A percentile compares a stretch with the other conserved stretches of the same genome.
Evolutionary conservation across 2,113 vertebrate species (phyloP).

Genomic region (Rhipidura dahli): DNA sequence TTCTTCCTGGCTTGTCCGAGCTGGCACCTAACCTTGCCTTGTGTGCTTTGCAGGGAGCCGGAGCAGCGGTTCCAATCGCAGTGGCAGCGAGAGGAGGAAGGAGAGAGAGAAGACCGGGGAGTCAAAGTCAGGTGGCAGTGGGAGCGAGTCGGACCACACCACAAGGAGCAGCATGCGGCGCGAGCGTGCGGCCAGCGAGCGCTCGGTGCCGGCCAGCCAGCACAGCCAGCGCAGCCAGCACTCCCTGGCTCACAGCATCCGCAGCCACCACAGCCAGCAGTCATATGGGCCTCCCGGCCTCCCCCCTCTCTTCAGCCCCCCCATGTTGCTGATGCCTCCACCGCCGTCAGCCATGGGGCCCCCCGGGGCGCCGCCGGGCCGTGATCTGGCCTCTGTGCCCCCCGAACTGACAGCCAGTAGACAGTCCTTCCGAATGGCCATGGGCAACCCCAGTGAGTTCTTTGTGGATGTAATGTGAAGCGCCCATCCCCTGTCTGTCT

Average conservation of each 20-base stretch:
- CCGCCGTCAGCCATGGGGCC: conserved; percentile 75
- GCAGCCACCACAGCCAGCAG: conserved; percentile 83
- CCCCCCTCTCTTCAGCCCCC: conserved; percentile 83
- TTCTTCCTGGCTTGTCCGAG: not conserved
- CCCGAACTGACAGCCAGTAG: conserved; percentile 94
- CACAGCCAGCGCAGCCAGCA: conserved; percentile 90
- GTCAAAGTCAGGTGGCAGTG: conserved; percentile 85
- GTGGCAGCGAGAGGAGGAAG: conserved; percentile 79
- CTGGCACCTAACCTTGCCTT: not conserved
- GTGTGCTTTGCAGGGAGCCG: conserved; percentile 76
- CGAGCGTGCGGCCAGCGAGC: conserved; percentile 79
- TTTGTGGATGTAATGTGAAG: conserved; percentile 98
- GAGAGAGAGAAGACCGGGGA: conserved; percentile 77
- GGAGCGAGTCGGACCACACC: conserved; percentile 82
- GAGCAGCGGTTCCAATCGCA: conserved; percentile 90
- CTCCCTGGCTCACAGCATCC: conserved; percentile 81
- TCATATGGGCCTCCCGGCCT: conserved; percentile 78
- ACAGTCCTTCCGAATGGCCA: conserved; percentile 94
- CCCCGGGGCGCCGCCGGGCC: conserved; percentile 83
- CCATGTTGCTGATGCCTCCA: conserved; percentile 81
- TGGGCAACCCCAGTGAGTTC: conserved; percentile 96
- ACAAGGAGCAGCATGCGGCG: conserved; percentile 78
- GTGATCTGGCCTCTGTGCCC: conserved; percentile 89
- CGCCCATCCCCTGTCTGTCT: conserved; percentile 39
- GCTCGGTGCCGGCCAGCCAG: conserved; percentile 77